Evolutionary conservation across 2,113 vertebrate genomes (phyloP).

Genomic region (Phasianus colchicus): DNA sequence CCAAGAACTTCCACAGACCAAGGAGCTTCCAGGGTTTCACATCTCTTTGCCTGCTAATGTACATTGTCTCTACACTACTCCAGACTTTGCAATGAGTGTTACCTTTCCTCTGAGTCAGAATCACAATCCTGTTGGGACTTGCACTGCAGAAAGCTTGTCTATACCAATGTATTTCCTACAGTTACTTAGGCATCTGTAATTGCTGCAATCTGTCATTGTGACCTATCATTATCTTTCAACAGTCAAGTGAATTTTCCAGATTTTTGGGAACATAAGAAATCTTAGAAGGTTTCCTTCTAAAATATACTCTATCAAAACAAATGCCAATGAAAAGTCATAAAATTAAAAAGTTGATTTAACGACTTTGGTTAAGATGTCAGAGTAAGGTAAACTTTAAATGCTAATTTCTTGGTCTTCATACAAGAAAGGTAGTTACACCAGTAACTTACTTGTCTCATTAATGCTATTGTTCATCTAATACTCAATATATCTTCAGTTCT

Average conservation of each 20-base stretch:
- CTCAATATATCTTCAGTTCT: neutral
- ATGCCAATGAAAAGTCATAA: rapidly evolving
- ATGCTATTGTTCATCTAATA: neutral
- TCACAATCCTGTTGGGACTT: constrained; percentile 25
- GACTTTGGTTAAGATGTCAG: neutral
- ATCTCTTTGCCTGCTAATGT: neutral
- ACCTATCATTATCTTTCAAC: neutral
- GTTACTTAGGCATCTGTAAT: neutral
- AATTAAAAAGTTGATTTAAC: neutral
- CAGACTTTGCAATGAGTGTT: neutral
- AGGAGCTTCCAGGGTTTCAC: neutral
- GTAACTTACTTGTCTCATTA: constrained; percentile 11
- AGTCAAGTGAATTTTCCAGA: neutral
- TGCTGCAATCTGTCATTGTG: neutral
- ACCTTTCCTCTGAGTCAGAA: constrained; percentile 7
- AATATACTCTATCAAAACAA: neutral
- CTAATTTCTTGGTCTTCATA: neutral
- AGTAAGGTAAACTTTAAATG: neutral
- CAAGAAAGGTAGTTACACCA: neutral
- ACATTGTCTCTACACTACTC: neutral
- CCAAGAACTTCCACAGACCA: neutral
- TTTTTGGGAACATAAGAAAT: neutral
- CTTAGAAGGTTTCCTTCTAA: neutral
- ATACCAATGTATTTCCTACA: neutral
- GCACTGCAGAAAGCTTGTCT: neutral